Conservation (phyloP, 1,140 invertebrate species). For the Chelonus insularis region DNA sequence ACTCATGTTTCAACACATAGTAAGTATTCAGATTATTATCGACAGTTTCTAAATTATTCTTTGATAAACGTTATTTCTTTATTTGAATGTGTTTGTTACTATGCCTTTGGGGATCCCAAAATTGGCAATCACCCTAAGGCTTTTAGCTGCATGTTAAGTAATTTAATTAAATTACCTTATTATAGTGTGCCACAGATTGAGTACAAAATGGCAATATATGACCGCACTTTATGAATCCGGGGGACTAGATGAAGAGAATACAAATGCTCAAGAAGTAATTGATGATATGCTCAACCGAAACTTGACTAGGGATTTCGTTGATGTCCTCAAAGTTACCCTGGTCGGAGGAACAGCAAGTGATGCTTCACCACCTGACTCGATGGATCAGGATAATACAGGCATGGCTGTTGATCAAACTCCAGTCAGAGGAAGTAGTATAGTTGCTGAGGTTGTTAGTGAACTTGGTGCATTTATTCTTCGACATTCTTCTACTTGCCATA, state of each 20-base stretch:
- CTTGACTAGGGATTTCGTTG: constrained; percentile 84
- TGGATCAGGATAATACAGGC: constrained; percentile 69
- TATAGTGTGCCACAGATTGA: constrained; percentile 76
- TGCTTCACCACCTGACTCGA: constrained; percentile 60
- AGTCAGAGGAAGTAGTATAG: constrained; percentile 62
- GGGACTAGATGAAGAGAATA: constrained; percentile 75
- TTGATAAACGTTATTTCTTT: no score
- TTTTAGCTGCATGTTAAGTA: no score
- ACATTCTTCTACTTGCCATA: constrained; percentile 67
- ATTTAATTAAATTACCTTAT: no score
- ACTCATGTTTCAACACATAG: constrained; percentile 76
- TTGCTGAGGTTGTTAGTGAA: constrained; percentile 72
- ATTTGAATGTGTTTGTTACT: no score
- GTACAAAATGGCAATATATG: constrained; percentile 78
- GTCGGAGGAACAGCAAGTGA: constrained; percentile 60
- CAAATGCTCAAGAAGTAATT: constrained; percentile 83
- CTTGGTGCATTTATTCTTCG: constrained; percentile 70
- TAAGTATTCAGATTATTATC: constrained; percentile 55
- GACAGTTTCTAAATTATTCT: no score
- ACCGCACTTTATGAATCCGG: constrained; percentile 74
- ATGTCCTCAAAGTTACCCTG: constrained; percentile 74
- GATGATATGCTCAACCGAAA: constrained; percentile 86
- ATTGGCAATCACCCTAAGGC: no score
- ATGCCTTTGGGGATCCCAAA: no score
- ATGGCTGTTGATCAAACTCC: constrained; percentile 64